Conservation (phyloP, 2,113 vertebrate species). For the Otolemur garnettii region DNA sequence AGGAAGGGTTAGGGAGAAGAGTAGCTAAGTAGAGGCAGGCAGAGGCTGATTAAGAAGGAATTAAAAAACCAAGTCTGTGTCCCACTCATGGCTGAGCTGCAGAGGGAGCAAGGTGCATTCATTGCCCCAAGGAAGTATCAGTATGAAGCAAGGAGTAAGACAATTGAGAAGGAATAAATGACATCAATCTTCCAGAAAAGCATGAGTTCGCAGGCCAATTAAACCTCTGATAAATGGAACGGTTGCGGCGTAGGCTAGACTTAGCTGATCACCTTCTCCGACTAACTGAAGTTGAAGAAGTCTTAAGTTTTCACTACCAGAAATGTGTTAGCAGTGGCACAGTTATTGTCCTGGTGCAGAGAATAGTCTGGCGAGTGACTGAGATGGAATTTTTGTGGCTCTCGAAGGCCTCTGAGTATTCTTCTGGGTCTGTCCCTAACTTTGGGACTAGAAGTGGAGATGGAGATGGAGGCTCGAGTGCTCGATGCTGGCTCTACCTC, state of each 20-base stretch:
- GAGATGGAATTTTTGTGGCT: not conserved
- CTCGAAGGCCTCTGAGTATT: not conserved
- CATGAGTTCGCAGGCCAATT: not conserved
- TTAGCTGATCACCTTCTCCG: not conserved
- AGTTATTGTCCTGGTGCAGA: not conserved
- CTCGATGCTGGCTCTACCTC: not conserved
- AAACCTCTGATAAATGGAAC: not conserved
- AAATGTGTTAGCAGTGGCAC: not conserved
- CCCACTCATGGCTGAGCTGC: not conserved
- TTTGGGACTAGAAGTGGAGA: not conserved
- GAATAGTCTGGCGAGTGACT: not conserved
- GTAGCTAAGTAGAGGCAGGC: not conserved
- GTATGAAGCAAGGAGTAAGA: not conserved
- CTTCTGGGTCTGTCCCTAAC: not conserved
- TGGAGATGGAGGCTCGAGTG: constrained; percentile 2
- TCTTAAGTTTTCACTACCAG: constrained; percentile 20
- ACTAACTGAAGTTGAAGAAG: constrained; percentile 5
- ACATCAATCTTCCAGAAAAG: constrained; percentile 3
- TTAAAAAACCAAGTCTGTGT: constrained; percentile 12
- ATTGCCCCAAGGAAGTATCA: not conserved
- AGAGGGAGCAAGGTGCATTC: not conserved
- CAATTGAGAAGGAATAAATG: constrained; percentile 19
- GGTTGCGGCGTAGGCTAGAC: not conserved
- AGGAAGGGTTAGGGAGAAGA: not conserved
- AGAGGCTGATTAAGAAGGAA: constrained; percentile 42